These are phyloP conservation scores for Danio rerio DNA, from an alignment of 2,113 vertebrate species.

Conservation along the genomic window DNA sequence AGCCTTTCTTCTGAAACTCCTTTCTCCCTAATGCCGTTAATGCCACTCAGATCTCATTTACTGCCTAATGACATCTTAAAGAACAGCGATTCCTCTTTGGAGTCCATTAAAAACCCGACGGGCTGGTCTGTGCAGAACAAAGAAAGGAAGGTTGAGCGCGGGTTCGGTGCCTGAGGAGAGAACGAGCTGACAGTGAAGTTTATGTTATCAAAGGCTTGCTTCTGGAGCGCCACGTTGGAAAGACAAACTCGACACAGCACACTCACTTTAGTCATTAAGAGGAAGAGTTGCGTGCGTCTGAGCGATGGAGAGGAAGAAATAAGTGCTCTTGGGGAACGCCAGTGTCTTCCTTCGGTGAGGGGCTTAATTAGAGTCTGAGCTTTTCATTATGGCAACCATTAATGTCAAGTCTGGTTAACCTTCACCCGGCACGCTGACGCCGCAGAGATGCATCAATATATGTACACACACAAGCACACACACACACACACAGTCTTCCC, in stretches of 20 bases:
- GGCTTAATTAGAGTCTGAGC: constrained; percentile 73
- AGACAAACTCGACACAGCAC: constrained; percentile 57
- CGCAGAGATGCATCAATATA: constrained; percentile 58
- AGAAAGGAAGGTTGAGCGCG: constrained; percentile 35
- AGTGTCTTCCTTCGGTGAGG: constrained; percentile 63
- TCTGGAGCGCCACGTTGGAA: constrained; percentile 60
- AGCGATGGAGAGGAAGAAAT: constrained; percentile 7
- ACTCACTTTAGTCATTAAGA: constrained; percentile 66
- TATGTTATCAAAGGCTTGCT: constrained; percentile 61
- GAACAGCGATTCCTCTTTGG: constrained; percentile 42
- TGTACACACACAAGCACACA: constrained; percentile 37
- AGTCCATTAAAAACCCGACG: constrained; percentile 37
- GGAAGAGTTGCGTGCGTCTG: constrained; percentile 55
- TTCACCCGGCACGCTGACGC: constrained; percentile 50
- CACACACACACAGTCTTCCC: constrained; percentile 4
- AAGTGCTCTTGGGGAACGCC: constrained; percentile 34
- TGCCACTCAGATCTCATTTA: constrained; percentile 45
- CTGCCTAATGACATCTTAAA: constrained; percentile 42
- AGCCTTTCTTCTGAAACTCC: constrained; percentile 32
- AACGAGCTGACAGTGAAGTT: constrained; percentile 51
- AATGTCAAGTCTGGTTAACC: constrained; percentile 75
- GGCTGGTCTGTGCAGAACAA: constrained; percentile 43
- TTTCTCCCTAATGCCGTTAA: constrained; percentile 10
- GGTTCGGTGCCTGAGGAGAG: background rate
- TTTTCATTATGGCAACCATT: constrained; percentile 76